phyloP scores from a whole-genome alignment of 1,140 invertebrate genomes.

The Stenopsyche tienmushanensis region DNA sequence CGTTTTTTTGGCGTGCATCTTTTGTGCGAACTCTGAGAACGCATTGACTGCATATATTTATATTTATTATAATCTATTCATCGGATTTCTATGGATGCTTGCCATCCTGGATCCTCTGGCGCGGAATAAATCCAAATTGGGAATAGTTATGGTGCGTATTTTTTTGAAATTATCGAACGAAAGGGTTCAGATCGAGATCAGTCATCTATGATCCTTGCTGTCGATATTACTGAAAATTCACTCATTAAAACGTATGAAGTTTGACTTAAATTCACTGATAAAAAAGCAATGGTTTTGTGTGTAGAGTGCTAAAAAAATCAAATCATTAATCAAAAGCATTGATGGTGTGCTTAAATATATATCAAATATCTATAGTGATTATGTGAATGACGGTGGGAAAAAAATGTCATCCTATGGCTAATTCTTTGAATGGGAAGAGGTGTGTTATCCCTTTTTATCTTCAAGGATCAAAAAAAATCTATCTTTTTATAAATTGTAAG shows the following conservation, averaged over 20 bases:
- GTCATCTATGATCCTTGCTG: neutral
- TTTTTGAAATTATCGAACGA: conserved; percentile 22
- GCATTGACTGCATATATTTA: conserved; percentile 37
- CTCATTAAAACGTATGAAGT: no score
- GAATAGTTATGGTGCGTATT: conserved; percentile 24
- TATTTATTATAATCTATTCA: conserved; percentile 42
- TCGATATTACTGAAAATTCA: no score
- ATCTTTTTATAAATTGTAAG: conserved; percentile 5
- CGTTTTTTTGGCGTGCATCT: conserved; percentile 25
- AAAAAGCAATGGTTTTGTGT: no score
- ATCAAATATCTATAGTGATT: no score
- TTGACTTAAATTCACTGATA: no score
- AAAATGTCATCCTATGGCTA: conserved; percentile 22
- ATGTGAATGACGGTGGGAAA: neutral
- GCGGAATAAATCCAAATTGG: conserved; percentile 42
- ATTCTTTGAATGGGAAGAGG: conserved; percentile 31
- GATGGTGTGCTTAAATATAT: neutral
- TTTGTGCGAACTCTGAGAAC: conserved; percentile 32
- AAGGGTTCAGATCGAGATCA: conserved; percentile 17
- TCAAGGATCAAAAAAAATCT: neutral
- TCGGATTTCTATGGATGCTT: conserved; percentile 36
- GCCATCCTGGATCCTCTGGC: conserved; percentile 33
- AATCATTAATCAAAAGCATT: conserved; percentile 9
- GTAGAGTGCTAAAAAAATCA: no score
- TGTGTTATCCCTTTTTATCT: conserved; percentile 29